Evolutionary conservation across 2,888 invertebrate genomes (phyloP), one percentile per base, ranked within the genome.

Genomic region (Gonocerus acuteangulatus): DNA sequence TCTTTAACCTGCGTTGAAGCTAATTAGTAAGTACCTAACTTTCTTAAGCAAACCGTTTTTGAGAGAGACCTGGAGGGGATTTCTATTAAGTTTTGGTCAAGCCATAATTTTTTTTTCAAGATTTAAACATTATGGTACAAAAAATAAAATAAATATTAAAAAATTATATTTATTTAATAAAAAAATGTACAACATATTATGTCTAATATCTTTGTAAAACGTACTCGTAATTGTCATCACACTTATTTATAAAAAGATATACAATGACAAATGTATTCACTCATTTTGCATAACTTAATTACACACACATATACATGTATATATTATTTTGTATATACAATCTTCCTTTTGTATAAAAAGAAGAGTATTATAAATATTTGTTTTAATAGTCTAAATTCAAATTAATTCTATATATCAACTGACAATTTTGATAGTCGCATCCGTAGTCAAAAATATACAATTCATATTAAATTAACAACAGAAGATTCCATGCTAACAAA

Each of bases 281-380:
- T 39, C n/a, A 39, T n/a, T 39, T 39, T n/a, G n/a, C 39, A 39
- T 39, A 39, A 39, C 15, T 39, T 39, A 39, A 39, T 39, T 39
- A 39, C 39, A 39, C 39, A 13, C 39, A 9, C 15, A 9, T 32
- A 32, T 13, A 13, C 15, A 39, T 39, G n/a, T 39, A 39, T 39
- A n/a, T 39, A 39, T 6, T 27, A 27, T 27, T n/a, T 9, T 39
- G 39, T 39, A 39, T 39, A 4, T 39, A 39, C 39, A 39, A 9
- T n/a, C 11, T 15, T 9, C n/a, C 3, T 39, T 39, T 15, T n/a
- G 15, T 39, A n/a, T 4, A 15, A 39, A 39, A 15, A 39, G 39
- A 15, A n/a, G 39, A 9, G 13, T 39, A 39, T 9, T 15, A 13
- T 9, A 9, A 39, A 15, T 3, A 39, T 39, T 15, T 39, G 39